A percentile compares a stretch with the other conserved stretches of the same genome.
Evolutionary conservation across 2,113 vertebrate genomes (phyloP).

Genomic region (Procavia capensis): DNA sequence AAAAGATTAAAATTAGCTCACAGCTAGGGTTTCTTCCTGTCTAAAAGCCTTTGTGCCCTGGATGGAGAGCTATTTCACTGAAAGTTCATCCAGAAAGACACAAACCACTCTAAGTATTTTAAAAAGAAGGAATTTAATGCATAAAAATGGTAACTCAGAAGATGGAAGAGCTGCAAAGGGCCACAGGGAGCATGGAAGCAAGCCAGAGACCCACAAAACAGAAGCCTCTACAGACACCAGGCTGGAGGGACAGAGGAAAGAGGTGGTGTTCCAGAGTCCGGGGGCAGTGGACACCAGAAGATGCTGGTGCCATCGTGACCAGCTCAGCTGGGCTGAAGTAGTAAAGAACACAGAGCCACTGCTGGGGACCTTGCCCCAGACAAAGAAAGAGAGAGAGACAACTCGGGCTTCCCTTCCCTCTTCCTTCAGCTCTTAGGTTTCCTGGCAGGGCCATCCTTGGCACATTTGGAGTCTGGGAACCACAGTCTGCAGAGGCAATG

Average conservation of each 20-base stretch:
- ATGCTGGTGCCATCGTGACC: fast-evolving
- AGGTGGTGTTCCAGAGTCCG: not conserved
- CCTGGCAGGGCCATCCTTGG: not conserved
- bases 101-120: not conserved
- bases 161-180: not conserved
- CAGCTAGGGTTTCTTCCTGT: not conserved
- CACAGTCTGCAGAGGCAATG: not conserved
- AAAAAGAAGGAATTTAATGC: not conserved
- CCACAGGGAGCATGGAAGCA: not conserved
- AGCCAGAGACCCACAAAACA: not conserved
- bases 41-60: not conserved
- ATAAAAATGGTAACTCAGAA: not conserved
- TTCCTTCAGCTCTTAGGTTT: not conserved
- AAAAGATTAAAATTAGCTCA: not conserved
- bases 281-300: not conserved
- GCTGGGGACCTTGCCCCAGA: not conserved
- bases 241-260: not conserved
- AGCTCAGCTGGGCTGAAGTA: not conserved
- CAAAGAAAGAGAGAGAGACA: fast-evolving
- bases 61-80: not conserved
- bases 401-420: not conserved
- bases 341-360: not conserved
- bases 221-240: not conserved
- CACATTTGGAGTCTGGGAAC: not conserved
- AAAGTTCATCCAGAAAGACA: not conserved